Evolutionary conservation across 2,888 invertebrate species (phyloP).

Genomic region (Ecdyonurus torrentis): DNA sequence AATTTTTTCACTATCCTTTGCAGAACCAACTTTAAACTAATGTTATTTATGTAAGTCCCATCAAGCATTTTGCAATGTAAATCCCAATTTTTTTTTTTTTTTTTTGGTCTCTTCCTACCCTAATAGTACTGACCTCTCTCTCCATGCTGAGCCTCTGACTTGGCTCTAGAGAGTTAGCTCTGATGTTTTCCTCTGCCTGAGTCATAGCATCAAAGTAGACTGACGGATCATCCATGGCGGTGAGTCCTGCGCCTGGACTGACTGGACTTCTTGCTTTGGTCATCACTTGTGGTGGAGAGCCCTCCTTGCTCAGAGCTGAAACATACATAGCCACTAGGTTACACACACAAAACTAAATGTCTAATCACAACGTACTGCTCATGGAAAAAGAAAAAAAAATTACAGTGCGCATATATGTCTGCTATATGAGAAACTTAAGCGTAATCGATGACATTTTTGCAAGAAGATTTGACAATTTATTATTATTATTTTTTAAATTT

Average conservation of each 20-base stretch:
- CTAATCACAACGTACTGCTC: no score
- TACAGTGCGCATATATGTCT: no score
- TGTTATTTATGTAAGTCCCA: no score
- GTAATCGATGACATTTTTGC: no score
- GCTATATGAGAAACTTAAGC: no score
- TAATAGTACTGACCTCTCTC: conserved; percentile 12
- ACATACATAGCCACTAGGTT: no score
- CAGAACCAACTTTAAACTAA: conserved; percentile 3
- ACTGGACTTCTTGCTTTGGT: conserved; percentile 22
- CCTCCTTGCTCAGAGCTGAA: not conserved
- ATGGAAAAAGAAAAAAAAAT: no score
- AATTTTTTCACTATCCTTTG: no score
- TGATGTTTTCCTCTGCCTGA: conserved; percentile 39
- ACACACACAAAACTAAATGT: no score
- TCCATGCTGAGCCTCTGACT: conserved; percentile 18
- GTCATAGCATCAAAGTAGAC: conserved; percentile 55
- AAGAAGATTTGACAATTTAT: no score
- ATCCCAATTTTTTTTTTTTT: conserved; percentile 11
- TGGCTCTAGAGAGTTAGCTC: conserved; percentile 19
- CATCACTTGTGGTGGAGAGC: conserved; percentile 17
- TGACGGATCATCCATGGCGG: conserved; percentile 26
- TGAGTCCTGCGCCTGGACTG: conserved; percentile 33
- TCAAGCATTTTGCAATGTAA: no score
- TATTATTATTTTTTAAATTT: no score
- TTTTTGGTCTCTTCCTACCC: conserved; percentile 16